phyloP scores from a whole-genome alignment of 2,888 invertebrate species.

The Synanthedon formicaeformis region DNA sequence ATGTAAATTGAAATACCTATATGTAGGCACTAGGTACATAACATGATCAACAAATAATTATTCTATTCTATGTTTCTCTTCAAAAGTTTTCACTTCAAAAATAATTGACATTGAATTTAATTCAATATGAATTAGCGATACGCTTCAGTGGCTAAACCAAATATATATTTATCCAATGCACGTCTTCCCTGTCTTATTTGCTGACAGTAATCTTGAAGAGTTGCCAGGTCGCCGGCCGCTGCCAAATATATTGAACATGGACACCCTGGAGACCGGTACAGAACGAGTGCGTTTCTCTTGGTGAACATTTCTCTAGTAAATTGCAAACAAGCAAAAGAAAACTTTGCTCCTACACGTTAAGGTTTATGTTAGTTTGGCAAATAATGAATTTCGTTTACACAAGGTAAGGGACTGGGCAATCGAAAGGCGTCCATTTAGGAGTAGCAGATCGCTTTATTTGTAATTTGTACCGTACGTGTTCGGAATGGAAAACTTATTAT shows the following conservation, averaged over 20 bases:
- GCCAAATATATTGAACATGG: conserved; percentile 47
- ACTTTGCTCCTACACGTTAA: background rate
- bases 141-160: conserved; percentile 28
- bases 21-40: no score
- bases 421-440: conserved; percentile 44
- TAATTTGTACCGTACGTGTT: conserved; percentile 50
- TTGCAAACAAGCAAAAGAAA: background rate
- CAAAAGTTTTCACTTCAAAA: no score
- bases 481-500: conserved; percentile 20
- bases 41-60: no score
- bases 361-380: no score
- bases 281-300: conserved; percentile 17
- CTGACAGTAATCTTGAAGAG: conserved; percentile 57
- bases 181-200: conserved; percentile 44
- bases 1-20: no score
- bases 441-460: conserved; percentile 47
- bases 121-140: background rate
- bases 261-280: conserved; percentile 45
- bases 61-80: no score
- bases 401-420: conserved; percentile 39
- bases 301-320: conserved; percentile 21
- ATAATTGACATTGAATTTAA: background rate
- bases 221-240: conserved; percentile 29
- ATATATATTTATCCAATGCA: conserved; percentile 37
- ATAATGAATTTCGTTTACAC: background rate